These are phyloP conservation scores for Ptiloglossa arizonensis DNA, from an alignment of 1,140 invertebrate species.

Conservation along the genomic window DNA sequence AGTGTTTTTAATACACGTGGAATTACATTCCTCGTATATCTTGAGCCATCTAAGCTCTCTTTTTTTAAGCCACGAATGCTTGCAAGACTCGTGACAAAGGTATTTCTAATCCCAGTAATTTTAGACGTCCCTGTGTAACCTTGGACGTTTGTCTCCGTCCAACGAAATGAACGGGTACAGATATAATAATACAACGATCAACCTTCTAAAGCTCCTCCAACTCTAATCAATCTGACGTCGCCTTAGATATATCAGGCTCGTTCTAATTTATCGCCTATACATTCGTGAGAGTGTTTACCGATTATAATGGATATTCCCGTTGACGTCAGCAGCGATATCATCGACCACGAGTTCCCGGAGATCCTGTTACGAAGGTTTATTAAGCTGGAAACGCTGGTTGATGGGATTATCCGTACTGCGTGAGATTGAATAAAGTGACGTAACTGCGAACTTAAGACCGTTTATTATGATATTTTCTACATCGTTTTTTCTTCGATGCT, in stretches of 20 bases:
- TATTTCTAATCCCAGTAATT: no score
- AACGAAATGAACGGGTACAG: neutral
- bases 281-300: conserved; percentile 38
- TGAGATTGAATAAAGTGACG: conserved; percentile 52
- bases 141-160: neutral
- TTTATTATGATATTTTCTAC: neutral
- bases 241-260: conserved; percentile 46
- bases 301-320: conserved; percentile 65
- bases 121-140: no score
- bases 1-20: no score
- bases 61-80: no score
- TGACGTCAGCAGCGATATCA: conserved; percentile 48
- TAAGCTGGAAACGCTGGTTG: conserved; percentile 47
- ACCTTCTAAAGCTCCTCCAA: conserved; percentile 30
- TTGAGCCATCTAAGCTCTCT: no score
- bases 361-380: conserved; percentile 43
- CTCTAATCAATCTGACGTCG: conserved; percentile 68
- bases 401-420: conserved; percentile 47
- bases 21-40: no score
- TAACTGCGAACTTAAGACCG: conserved; percentile 25
- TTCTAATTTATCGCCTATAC: conserved; percentile 61
- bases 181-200: conserved; percentile 1
- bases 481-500: neutral
- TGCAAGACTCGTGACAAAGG: no score
- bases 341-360: conserved; percentile 16